Evolutionary conservation across 1,140 invertebrate species (phyloP).

Genomic region (Zaprionus africanus): DNA sequence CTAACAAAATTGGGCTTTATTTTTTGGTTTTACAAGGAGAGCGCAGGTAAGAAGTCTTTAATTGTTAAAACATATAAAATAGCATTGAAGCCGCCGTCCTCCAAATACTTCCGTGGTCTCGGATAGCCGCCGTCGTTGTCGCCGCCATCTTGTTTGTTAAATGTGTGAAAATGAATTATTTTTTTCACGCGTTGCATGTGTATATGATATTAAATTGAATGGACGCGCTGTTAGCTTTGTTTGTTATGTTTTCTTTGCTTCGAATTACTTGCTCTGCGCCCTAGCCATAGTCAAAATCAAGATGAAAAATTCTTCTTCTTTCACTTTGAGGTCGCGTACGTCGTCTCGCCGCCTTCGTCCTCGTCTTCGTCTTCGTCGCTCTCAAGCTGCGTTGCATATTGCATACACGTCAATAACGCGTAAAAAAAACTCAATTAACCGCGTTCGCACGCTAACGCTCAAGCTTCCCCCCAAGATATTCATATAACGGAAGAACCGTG

Average conservation of each 20-base stretch:
- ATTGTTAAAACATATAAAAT: slow-evolving; percentile 11
- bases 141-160: slow-evolving; percentile 72
- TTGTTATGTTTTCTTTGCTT: slow-evolving; percentile 41
- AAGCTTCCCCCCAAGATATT: slow-evolving; percentile 51
- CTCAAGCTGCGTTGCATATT: slow-evolving; percentile 18
- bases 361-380: slow-evolving; percentile 1
- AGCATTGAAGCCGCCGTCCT: slow-evolving; percentile 39
- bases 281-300: slow-evolving; percentile 16
- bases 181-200: slow-evolving; percentile 49
- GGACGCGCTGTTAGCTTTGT: slow-evolving; percentile 23
- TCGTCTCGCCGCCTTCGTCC: neutral
- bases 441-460: slow-evolving; percentile 48
- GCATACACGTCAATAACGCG: slow-evolving; percentile 37
- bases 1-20: slow-evolving; percentile 10
- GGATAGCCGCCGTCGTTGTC: slow-evolving; percentile 34
- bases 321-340: slow-evolving; percentile 38
- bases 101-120: slow-evolving; percentile 33
- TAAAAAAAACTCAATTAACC: slow-evolving; percentile 26
- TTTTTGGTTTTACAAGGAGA: slow-evolving; percentile 31
- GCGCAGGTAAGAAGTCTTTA: slow-evolving; percentile 49
- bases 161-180: slow-evolving; percentile 46
- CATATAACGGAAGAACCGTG: slow-evolving; percentile 69
- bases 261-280: slow-evolving; percentile 19
- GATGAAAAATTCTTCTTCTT: slow-evolving; percentile 52
- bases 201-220: slow-evolving; percentile 11